A percentile compares a stretch with the other conserved stretches of the same genome.
These are phyloP conservation scores for Chlorodrepanis virens DNA, from an alignment of 2,113 vertebrate genomes.

Conservation along the genomic window DNA sequence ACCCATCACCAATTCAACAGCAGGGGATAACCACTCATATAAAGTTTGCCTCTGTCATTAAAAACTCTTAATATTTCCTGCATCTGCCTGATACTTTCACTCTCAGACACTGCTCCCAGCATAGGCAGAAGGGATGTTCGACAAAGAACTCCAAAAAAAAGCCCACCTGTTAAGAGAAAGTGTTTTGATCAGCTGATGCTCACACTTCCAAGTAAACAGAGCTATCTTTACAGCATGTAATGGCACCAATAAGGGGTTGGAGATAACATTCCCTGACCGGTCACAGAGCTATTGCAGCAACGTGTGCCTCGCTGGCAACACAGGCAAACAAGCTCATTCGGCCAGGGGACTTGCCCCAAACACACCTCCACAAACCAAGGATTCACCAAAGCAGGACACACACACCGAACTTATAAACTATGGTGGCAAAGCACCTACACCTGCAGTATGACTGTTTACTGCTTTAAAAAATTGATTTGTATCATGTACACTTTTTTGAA, in stretches of 20 bases:
- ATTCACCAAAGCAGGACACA: not conserved
- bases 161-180: constrained; percentile 10
- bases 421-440: not conserved
- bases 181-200: constrained; percentile 16
- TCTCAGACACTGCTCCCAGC: not conserved
- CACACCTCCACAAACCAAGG: not conserved
- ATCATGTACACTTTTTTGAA: not conserved
- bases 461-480: not conserved
- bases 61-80: not conserved
- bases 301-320: not conserved
- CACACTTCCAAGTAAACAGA: constrained; percentile 34
- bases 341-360: not conserved
- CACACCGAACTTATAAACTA: not conserved
- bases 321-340: not conserved
- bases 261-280: not conserved
- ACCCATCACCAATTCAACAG: not conserved
- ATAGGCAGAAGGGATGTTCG: not conserved
- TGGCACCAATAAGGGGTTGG: not conserved
- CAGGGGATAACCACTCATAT: not conserved
- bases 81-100: not conserved
- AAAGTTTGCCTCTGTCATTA: not conserved
- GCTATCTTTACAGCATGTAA: constrained; percentile 12
- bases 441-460: not conserved
- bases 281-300: not conserved
- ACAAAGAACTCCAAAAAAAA: not conserved